Evolutionary conservation across 2,888 invertebrate genomes (phyloP), one percentile per base, ranked within the genome.

Genomic region (Yponomeuta evonymella): DNA sequence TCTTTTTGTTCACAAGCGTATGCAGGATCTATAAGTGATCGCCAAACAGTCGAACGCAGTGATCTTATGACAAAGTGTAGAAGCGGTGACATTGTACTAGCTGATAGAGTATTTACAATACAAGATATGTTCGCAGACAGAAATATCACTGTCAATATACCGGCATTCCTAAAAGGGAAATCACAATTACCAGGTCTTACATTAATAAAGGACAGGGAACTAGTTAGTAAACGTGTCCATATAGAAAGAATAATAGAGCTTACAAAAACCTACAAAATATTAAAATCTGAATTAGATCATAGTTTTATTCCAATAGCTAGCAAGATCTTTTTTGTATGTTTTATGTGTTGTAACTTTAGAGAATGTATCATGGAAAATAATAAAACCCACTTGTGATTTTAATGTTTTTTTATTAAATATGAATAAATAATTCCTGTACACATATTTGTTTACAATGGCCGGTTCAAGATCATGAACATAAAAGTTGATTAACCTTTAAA

Each of bases 121-220:
- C 72, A 70, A 67, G 72, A 72, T 65, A 29, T 72, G 43, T 72
- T 70, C 67, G 67, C 67, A 30, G 30, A 15, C 10, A 71, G 69
- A 58, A 62, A 62, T 70, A 64, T 69, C 62, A 62, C 63, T 23
- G 43, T 69, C 36, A 71, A 71, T 12, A 71, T 62, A 48, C 68
- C 71, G 8, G 36, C 71, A 4, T 71, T 69, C 36, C 65, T 71
- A 51, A 71, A 72, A 70, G 72, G 70, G 58, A 67, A 70, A 70
- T 62, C 65, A 15, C 72, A 72, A 48, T 5, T 70, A 15, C 72
- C 72, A 12, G 72, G 65, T 65, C 10, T 66, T 9, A 58, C 15
- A 62, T 36, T 71, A 48, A 58, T 36, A 65, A 23, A n/a, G 15
- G 63, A 77, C 73, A 43, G 80, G 74, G 67, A 79, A 76, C 11